Evolutionary conservation across 2,888 invertebrate genomes (phyloP), one percentile per base, ranked within the genome.

Genomic region (Scaptomyza reducta): DNA sequence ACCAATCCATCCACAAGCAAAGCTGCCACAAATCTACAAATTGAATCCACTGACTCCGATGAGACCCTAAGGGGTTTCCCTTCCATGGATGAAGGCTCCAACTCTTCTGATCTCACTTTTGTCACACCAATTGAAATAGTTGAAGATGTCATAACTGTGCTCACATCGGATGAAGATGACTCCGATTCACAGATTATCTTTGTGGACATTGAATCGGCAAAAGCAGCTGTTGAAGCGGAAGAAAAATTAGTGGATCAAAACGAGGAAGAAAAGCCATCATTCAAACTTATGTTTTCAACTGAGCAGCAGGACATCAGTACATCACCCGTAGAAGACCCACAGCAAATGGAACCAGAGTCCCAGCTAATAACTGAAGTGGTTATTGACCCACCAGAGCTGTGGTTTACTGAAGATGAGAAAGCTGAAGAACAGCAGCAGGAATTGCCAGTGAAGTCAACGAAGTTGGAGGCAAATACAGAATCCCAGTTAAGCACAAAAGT

Each of bases 121-220:
- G 27, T 16, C n/a, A 31, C 45, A 42, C 45, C 16, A 11, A 16
- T 41, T 10, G 63, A 71, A 27, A n/a, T 45, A 3, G 42, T 47
- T 22, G 64, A 66, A 16, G 70, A 71, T 3, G 49, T 66, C n/a
- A 71, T 71, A n/a, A 61, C 59, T 13, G 59, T 72, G 40, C 31
- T 64, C 31, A 54, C 57, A 35, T 56, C 65, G 6, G 55, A 57
- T 13, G 68, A 63, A 11, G 70, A 63, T 4, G 74, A 74, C 11
- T 74, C 71, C 1, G 59, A 68, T 56, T 74, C 74, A 0, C 71
- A 71, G 27, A 74, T 74, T 13, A 74, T 74, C 27, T 71, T 74
- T 35, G 45, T 74, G 9, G 68, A 74, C 16, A 71, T 74, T 7
- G 57, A 74, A 45, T 45, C 67, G 6, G 44, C 38, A 1, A 44